phyloP scores from a whole-genome alignment of 2,888 invertebrate species.

The Rhynchonema sp. region DNA sequence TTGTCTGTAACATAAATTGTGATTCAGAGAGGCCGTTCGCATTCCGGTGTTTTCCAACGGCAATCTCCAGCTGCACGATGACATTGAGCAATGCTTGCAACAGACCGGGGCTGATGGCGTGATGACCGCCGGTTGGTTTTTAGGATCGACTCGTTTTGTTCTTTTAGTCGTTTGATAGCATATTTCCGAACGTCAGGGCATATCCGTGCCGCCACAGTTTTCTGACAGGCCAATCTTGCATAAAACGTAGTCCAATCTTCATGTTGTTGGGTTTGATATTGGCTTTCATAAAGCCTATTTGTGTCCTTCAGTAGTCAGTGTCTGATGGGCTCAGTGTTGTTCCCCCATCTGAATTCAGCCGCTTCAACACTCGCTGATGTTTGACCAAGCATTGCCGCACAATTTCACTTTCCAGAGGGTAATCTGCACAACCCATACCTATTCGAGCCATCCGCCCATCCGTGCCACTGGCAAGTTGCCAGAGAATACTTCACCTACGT shows the following conservation, averaged over 20 bases:
- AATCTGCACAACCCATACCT: conserved; percentile 91
- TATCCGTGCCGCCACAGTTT: too few species aligned
- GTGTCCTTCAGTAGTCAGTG: too few species aligned
- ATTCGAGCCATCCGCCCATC: conserved; percentile 38
- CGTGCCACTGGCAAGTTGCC: conserved; percentile 59
- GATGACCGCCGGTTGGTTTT: conserved; percentile 36
- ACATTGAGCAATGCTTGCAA: conserved; percentile 59
- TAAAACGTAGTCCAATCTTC: too few species aligned
- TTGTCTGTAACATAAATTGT: too few species aligned
- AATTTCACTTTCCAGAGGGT: conserved; percentile 55
- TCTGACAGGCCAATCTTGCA: too few species aligned
- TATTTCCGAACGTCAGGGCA: too few species aligned
- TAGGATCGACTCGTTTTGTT: background rate
- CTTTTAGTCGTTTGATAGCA: background rate
- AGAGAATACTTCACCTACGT: conserved; percentile 65
- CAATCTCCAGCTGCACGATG: conserved; percentile 74
- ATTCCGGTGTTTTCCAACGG: conserved; percentile 95
- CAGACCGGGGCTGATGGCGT: conserved; percentile 57
- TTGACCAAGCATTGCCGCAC: too few species aligned
- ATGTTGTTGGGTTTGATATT: too few species aligned
- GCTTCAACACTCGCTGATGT: too few species aligned
- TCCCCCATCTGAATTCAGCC: too few species aligned
- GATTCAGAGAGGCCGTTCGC: conserved; percentile 51
- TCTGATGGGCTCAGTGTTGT: too few species aligned
- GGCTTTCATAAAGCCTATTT: too few species aligned